phyloP scores from a whole-genome alignment of 2,113 vertebrate genomes.

The Seriola aureovittata region DNA sequence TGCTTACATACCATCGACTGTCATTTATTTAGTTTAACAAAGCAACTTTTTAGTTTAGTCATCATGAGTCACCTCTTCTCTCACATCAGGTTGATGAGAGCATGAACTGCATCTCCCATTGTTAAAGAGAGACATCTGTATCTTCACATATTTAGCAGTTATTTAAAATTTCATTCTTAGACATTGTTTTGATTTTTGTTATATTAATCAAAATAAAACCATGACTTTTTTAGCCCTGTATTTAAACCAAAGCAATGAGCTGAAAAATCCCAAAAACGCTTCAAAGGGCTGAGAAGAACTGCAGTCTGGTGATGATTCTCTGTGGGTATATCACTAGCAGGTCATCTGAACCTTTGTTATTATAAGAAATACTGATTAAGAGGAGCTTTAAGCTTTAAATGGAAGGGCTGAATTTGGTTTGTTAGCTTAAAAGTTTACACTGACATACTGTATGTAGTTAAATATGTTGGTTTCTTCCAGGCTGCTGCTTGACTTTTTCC shows the following conservation, averaged over 20 bases:
- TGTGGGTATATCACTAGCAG: not conserved
- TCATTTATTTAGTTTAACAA: constrained; percentile 29
- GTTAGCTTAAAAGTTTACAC: not conserved
- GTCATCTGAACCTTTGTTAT: not conserved
- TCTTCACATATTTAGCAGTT: constrained; percentile 19
- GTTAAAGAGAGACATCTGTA: not conserved
- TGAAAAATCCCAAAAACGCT: too few relatives aligned
- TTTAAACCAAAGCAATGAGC: not conserved
- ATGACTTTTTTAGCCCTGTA: not conserved
- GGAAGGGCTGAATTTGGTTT: not conserved
- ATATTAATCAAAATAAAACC: not conserved
- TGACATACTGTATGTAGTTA: not conserved
- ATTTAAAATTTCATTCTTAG: not conserved
- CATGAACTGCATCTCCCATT: not conserved
- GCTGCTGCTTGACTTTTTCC: not conserved
- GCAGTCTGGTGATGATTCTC: not conserved
- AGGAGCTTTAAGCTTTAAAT: not conserved
- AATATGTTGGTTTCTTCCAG: not conserved
- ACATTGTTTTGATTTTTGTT: not conserved
- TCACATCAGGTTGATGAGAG: constrained; percentile 25
- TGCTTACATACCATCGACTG: constrained; percentile 26
- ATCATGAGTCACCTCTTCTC: constrained; percentile 27
- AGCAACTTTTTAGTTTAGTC: constrained; percentile 26
- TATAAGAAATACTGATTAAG: not conserved
- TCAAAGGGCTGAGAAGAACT: not conserved